Evolutionary conservation across 1,140 invertebrate species (phyloP).

Genomic region (Bombus confusus): DNA sequence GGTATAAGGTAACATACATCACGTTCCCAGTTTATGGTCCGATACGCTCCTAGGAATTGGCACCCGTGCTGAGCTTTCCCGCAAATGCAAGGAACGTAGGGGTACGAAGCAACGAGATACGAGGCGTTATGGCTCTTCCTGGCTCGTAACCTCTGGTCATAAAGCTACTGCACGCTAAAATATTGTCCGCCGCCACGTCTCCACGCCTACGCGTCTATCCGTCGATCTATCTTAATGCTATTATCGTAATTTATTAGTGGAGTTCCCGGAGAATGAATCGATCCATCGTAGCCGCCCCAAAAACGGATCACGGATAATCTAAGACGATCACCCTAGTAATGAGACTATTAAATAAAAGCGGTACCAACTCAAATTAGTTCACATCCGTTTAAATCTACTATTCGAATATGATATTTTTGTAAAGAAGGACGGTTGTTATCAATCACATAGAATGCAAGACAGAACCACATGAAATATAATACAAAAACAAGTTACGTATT

Average conservation of each 20-base stretch:
- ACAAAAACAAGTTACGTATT: too few relatives aligned
- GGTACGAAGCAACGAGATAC: slow-evolving; percentile 61
- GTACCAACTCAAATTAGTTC: slow-evolving; percentile 22
- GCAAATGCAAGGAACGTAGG: slow-evolving; percentile 67
- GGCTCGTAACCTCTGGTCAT: slow-evolving; percentile 81
- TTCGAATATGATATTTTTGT: not conserved
- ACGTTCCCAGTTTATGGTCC: slow-evolving; percentile 77
- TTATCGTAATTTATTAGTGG: slow-evolving; percentile 81
- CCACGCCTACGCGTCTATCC: slow-evolving; percentile 75
- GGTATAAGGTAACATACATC: slow-evolving; percentile 72
- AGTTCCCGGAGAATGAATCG: slow-evolving; percentile 77
- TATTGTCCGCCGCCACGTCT: slow-evolving; percentile 75
- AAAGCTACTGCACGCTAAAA: slow-evolving; percentile 81
- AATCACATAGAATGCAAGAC: not conserved
- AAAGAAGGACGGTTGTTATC: not conserved
- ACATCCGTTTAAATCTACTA: not conserved
- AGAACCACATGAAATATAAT: not conserved
- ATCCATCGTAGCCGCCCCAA: slow-evolving; percentile 54
- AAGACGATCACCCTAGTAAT: slow-evolving; percentile 36
- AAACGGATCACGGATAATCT: slow-evolving; percentile 51
- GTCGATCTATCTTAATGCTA: slow-evolving; percentile 80
- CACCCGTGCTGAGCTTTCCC: slow-evolving; percentile 75
- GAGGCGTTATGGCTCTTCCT: slow-evolving; percentile 81
- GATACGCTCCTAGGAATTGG: slow-evolving; percentile 78
- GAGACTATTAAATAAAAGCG: slow-evolving; percentile 20